Conservation (phyloP, 2,113 vertebrate genomes). For the Octodon degus region DNA sequence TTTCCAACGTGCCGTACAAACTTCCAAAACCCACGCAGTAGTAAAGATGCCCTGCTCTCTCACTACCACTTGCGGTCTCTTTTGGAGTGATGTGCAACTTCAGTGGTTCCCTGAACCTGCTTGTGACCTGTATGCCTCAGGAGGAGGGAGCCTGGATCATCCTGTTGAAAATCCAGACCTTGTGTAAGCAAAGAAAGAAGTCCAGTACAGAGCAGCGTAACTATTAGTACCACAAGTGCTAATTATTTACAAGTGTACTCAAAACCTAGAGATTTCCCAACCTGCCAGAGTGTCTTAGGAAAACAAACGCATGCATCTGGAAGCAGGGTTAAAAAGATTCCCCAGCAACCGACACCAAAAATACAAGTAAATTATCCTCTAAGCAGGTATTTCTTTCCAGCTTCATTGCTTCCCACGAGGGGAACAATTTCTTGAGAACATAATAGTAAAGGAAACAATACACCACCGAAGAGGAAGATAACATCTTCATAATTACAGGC, state of each 20-base stretch:
- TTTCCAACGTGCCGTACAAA: conserved; percentile 60
- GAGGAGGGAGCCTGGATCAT: background rate
- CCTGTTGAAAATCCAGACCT: conserved; percentile 22
- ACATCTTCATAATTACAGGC: conserved; percentile 66
- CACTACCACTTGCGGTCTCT: background rate
- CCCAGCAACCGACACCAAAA: conserved; percentile 36
- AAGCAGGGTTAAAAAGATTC: conserved; percentile 67
- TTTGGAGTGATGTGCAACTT: background rate
- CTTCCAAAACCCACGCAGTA: background rate
- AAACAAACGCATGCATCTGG: conserved; percentile 43
- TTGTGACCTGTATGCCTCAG: background rate
- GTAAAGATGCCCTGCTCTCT: conserved; percentile 47
- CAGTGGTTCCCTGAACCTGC: background rate
- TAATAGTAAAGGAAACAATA: conserved; percentile 65
- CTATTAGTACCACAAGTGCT: conserved; percentile 47
- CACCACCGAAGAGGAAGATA: conserved; percentile 39
- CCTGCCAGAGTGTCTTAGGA: conserved; percentile 61
- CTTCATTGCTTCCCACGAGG: conserved; percentile 62
- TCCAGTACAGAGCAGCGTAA: conserved; percentile 27
- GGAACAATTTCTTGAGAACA: conserved; percentile 19
- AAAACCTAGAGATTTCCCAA: conserved; percentile 78
- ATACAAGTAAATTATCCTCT: conserved; percentile 47
- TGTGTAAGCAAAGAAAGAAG: conserved; percentile 26
- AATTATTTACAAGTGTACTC: conserved; percentile 47
- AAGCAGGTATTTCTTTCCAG: conserved; percentile 61